These are phyloP conservation scores for Acanthaster planci DNA, from an alignment of 35 echinoderm and acorn worm species.

Conservation along the genomic window DNA sequence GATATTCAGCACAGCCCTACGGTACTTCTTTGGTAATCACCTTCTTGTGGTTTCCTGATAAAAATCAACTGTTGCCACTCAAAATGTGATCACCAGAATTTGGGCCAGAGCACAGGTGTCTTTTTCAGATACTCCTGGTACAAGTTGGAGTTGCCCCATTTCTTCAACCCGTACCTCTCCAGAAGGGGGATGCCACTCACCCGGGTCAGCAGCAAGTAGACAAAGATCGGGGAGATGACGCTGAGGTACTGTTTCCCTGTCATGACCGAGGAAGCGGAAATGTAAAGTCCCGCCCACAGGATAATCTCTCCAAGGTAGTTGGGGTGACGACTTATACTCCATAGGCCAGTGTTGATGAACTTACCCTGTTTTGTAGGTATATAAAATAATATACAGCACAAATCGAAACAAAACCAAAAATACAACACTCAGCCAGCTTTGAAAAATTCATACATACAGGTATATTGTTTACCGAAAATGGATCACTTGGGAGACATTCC, in stretches of 20 bases:
- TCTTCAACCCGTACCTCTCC: slow-evolving; percentile 83
- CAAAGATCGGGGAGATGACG: slow-evolving; percentile 84
- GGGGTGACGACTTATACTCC: slow-evolving; percentile 94
- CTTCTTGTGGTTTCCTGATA: too few species aligned
- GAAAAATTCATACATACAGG: too few species aligned
- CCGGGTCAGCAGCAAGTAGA: slow-evolving; percentile 72
- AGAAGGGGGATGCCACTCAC: slow-evolving; percentile 82
- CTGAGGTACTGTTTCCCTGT: slow-evolving; percentile 72
- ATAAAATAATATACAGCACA: too few species aligned
- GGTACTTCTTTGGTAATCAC: too few species aligned
- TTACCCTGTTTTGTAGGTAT: slow-evolving; percentile 64
- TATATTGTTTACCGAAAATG: too few species aligned
- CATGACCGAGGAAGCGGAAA: slow-evolving; percentile 81
- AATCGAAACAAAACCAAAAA: too few species aligned
- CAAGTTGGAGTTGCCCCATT: slow-evolving; percentile 62
- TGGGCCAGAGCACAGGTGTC: slow-evolving; percentile 75
- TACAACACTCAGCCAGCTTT: too few species aligned
- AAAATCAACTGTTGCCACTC: too few species aligned
- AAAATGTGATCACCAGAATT: slow-evolving; percentile 53
- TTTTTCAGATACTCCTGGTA: slow-evolving; percentile 82
- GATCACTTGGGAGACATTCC: too few species aligned
- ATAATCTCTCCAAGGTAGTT: slow-evolving; percentile 97
- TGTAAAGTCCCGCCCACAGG: slow-evolving; percentile 79
- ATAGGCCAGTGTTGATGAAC: slow-evolving; percentile 87
- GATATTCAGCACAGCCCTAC: too few species aligned